phyloP scores from a whole-genome alignment of 2,797 vertebrate genomes.

The Rhinophrynus dorsalis region DNA sequence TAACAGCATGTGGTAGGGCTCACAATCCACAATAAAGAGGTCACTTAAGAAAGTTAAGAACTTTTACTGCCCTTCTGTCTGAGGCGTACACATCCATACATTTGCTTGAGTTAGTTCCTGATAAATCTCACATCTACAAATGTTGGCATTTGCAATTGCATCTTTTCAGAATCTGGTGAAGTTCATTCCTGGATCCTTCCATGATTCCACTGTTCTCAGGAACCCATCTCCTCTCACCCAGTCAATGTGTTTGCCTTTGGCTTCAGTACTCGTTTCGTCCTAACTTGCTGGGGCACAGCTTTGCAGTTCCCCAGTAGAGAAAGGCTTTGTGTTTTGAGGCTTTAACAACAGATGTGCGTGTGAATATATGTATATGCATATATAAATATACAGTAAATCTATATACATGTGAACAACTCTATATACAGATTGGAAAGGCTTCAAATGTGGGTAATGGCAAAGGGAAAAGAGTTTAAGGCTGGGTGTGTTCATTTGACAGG shows the following conservation, averaged over 20 bases:
- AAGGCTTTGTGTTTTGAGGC: constrained; percentile 40
- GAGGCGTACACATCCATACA: neutral
- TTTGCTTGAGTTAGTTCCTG: neutral
- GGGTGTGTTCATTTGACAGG: neutral
- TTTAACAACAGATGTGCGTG: constrained; percentile 12
- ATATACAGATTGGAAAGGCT: neutral
- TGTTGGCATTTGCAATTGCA: neutral
- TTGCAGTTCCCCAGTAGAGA: constrained; percentile 25
- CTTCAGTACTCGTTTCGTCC: constrained; percentile 4
- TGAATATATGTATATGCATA: constrained; percentile 15
- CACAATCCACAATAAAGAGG: constrained; percentile 2
- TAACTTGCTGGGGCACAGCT: constrained; percentile 21
- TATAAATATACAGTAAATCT: constrained; percentile 22
- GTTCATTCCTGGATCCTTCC: neutral
- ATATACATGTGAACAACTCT: constrained; percentile 1
- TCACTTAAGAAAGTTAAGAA: neutral
- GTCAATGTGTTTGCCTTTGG: constrained; percentile 18
- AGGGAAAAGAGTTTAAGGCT: constrained; percentile 8
- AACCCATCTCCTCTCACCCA: neutral
- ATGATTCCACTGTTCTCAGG: neutral
- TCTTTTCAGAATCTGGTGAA: neutral
- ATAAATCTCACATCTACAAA: too few relatives aligned
- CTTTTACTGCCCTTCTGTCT: neutral
- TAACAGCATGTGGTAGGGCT: constrained; percentile 18
- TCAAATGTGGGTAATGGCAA: neutral